phyloP scores from a whole-genome alignment of 1,140 invertebrate species.

The Ceratitis capitata region DNA sequence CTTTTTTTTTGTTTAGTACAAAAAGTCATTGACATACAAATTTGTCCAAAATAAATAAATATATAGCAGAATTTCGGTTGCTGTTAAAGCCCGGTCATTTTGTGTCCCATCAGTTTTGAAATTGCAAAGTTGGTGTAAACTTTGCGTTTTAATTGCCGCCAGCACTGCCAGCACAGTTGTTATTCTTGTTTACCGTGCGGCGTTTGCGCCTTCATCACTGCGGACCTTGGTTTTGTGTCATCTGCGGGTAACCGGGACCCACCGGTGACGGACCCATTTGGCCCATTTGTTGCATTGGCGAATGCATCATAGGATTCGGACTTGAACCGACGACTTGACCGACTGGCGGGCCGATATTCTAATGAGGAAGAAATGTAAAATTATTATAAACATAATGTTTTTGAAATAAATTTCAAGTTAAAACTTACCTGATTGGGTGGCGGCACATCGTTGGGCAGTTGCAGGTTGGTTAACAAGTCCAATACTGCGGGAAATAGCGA shows the following conservation, averaged over 20 bases:
- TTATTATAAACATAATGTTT: background rate
- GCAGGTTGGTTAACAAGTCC: slow-evolving; percentile 84
- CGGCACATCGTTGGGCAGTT: slow-evolving; percentile 75
- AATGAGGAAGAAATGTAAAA: slow-evolving; percentile 36
- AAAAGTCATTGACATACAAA: background rate
- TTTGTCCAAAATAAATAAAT: background rate
- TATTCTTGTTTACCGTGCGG: slow-evolving; percentile 53
- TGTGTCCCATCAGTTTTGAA: background rate
- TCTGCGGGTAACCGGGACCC: slow-evolving; percentile 51
- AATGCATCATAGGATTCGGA: slow-evolving; percentile 70
- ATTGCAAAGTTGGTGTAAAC: background rate
- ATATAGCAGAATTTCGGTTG: background rate
- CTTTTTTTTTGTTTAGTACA: background rate
- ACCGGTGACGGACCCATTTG: slow-evolving; percentile 43
- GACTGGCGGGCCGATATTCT: slow-evolving; percentile 56
- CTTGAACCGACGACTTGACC: slow-evolving; percentile 64
- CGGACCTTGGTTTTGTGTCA: slow-evolving; percentile 57
- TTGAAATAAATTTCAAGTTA: slow-evolving; percentile 4
- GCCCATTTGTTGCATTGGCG: slow-evolving; percentile 65
- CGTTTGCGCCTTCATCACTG: slow-evolving; percentile 65
- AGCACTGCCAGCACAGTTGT: slow-evolving; percentile 37
- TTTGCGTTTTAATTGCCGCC: slow-evolving; percentile 23
- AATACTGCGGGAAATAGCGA: slow-evolving; percentile 88
- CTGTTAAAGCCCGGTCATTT: background rate
- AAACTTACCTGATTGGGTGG: slow-evolving; percentile 55